phyloP scores from a whole-genome alignment of 2,113 vertebrate species.

The Lonchura striata region DNA sequence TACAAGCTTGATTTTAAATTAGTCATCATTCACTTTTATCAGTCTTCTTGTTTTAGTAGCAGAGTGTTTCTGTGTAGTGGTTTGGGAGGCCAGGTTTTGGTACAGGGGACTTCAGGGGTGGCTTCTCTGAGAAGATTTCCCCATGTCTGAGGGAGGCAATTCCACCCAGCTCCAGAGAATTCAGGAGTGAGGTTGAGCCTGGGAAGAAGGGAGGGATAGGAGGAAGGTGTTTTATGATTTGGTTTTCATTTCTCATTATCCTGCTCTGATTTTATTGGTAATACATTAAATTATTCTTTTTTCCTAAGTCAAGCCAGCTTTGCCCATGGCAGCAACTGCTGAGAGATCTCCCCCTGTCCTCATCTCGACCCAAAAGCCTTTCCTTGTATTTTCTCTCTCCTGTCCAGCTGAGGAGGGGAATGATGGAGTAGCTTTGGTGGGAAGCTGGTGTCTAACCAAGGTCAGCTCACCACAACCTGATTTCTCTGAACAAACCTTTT shows the following conservation, averaged over 20 bases:
- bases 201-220: neutral
- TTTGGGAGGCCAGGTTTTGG: neutral
- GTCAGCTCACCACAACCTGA: neutral
- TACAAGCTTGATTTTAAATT: neutral
- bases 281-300: neutral
- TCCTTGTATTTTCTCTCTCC: neutral
- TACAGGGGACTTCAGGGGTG: neutral
- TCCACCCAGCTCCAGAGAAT: neutral
- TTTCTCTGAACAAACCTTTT: neutral
- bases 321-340: fast-evolving
- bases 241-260: neutral
- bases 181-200: neutral
- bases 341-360: neutral
- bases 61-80: neutral
- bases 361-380: neutral
- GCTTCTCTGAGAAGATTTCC: neutral
- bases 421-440: neutral
- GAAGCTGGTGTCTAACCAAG: neutral
- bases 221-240: neutral
- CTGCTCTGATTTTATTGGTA: neutral
- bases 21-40: neutral
- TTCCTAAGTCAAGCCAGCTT: neutral
- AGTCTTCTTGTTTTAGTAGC: neutral
- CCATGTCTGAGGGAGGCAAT: fast-evolving
- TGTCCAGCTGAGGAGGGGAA: neutral